Percentiles rank a stretch among this genome's conserved stretches.
phyloP scores from a whole-genome alignment of 1,140 invertebrate genomes.

The Cephus cinctus region DNA sequence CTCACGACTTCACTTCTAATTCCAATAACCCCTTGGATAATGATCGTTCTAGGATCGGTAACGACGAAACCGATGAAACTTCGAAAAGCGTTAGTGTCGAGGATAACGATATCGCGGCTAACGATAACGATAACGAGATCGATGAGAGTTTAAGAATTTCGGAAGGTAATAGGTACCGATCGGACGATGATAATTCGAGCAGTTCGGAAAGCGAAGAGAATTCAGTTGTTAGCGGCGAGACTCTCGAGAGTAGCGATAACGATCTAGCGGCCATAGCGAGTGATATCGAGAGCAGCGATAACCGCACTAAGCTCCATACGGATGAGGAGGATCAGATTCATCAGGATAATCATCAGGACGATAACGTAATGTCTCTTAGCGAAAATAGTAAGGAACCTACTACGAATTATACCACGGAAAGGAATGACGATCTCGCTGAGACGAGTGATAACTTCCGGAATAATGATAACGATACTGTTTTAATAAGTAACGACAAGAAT shows the following conservation, averaged over 20 bases:
- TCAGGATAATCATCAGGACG: too few species aligned
- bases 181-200: constrained; percentile 12
- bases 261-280: constrained; percentile 19
- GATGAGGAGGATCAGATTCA: too few species aligned
- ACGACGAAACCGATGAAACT: constrained; percentile 6
- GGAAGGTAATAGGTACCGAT: constrained; percentile 24
- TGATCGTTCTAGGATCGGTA: constrained; percentile 48
- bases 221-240: constrained; percentile 10
- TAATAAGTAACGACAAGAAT: constrained; percentile 13
- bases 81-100: constrained; percentile 1
- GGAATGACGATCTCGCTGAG: too few species aligned
- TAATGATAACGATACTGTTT: constrained; percentile 10
- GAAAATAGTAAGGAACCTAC: too few species aligned
- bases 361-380: too few species aligned
- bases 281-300: constrained; percentile 22
- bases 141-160: constrained; percentile 14
- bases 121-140: constrained; percentile 21
- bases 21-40: constrained; percentile 49
- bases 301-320: too few species aligned
- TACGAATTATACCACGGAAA: too few species aligned
- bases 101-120: neutral
- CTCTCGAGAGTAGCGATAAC: constrained; percentile 17
- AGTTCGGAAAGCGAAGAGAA: constrained; percentile 1
- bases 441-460: neutral
- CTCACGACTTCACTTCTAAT: constrained; percentile 48